These are phyloP conservation scores for Lasioglossum pauxillum DNA, from an alignment of 2,888 invertebrate genomes.

Conservation along the genomic window DNA sequence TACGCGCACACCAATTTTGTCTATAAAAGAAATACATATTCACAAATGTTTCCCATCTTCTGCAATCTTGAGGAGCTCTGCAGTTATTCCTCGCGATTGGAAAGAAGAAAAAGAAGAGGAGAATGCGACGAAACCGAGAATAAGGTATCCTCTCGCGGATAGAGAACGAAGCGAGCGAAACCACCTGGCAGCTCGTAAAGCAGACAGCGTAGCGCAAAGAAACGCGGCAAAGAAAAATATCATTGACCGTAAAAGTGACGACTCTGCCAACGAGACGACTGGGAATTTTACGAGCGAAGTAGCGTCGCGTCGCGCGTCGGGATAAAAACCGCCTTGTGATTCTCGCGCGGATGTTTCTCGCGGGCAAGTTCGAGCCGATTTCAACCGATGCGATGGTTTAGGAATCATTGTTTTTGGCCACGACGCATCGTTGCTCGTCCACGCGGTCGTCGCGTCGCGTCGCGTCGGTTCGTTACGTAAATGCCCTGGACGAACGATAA, in stretches of 20 bases:
- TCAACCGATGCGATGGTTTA: background rate
- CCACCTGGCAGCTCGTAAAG: slow-evolving; percentile 52
- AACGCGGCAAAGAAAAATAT: slow-evolving; percentile 36
- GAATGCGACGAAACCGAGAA: background rate
- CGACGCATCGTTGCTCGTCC: background rate
- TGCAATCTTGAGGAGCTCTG: background rate
- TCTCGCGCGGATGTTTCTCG: background rate
- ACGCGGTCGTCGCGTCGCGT: background rate
- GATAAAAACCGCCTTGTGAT: slow-evolving; percentile 33
- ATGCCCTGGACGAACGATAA: slow-evolving; percentile 45
- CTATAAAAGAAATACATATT: background rate
- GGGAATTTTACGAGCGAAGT: slow-evolving; percentile 49
- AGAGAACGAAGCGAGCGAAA: background rate
- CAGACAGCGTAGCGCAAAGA: background rate
- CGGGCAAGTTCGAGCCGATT: background rate
- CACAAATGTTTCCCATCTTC: too few relatives aligned
- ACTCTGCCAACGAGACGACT: slow-evolving; percentile 40
- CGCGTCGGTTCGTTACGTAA: slow-evolving; percentile 15
- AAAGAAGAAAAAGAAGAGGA: background rate
- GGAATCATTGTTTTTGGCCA: background rate
- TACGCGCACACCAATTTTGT: too few relatives aligned
- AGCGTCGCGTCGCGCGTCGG: background rate
- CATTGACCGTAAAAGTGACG: slow-evolving; percentile 49
- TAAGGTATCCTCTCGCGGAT: background rate
- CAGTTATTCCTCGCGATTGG: background rate